Conservation (phyloP, 2,888 invertebrate species). For the Mythimna ferrago region DNA sequence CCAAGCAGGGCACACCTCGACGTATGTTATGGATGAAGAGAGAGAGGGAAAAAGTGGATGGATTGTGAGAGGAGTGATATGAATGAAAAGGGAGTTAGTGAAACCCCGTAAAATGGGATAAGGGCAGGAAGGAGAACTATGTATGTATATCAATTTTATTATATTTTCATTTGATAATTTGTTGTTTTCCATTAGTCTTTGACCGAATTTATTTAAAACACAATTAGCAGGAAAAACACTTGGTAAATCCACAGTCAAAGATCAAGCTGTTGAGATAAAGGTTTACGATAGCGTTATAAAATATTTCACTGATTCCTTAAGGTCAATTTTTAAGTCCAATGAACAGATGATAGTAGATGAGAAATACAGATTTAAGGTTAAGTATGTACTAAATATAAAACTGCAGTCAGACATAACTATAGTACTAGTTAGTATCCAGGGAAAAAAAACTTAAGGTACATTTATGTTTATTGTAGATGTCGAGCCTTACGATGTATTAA, state of each 20-base stretch:
- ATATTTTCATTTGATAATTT: neutral
- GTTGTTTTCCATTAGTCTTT: neutral
- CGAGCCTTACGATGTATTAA: no score
- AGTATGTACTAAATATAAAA: neutral
- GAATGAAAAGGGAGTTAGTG: no score
- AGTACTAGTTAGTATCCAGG: neutral
- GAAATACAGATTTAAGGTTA: neutral
- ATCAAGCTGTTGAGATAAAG: slow-evolving; percentile 36
- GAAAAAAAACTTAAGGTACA: no score
- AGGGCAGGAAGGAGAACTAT: no score
- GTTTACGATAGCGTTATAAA: neutral
- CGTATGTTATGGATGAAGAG: no score
- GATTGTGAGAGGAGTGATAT: no score
- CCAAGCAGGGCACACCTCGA: no score
- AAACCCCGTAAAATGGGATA: no score
- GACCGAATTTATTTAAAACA: slow-evolving; percentile 4
- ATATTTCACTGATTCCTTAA: slow-evolving; percentile 15
- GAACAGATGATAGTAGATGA: neutral
- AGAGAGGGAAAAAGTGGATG: no score
- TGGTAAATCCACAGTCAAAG: slow-evolving; percentile 26
- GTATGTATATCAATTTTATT: neutral
- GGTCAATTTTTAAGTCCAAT: slow-evolving; percentile 14
- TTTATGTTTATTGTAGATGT: no score
- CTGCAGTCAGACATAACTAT: no score
- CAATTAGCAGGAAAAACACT: neutral